Conservation (phyloP, 2,113 vertebrate species). For the Anhinga rufa region DNA sequence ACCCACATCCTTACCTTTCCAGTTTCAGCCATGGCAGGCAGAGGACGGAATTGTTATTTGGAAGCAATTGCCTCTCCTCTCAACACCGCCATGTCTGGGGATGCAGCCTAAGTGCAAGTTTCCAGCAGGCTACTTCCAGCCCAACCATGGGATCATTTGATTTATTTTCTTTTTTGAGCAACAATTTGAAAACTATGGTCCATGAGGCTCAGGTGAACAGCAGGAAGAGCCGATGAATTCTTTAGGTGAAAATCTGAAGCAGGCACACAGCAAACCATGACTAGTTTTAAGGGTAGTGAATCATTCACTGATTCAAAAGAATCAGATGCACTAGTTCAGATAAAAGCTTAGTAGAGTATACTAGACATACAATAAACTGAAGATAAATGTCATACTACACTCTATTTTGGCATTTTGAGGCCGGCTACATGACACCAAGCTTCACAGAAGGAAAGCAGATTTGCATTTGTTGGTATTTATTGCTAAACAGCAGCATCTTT, state of each 20-base stretch:
- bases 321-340: not conserved
- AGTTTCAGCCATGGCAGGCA: not conserved
- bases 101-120: not conserved
- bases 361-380: not conserved
- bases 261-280: not conserved
- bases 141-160: not conserved
- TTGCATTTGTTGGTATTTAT: not conserved
- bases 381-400: not conserved
- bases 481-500: not conserved
- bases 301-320: not conserved
- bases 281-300: not conserved
- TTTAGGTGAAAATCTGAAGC: not conserved
- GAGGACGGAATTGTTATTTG: not conserved
- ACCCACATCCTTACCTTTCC: not conserved
- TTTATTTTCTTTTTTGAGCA: not conserved
- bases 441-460: not conserved
- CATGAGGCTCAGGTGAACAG: not conserved
- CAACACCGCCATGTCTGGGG: not conserved
- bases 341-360: not conserved
- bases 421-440: not conserved
- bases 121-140: not conserved
- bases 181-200: not conserved
- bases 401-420: not conserved
- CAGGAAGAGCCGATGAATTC: not conserved
- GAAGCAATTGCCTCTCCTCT: not conserved